Evolutionary conservation across 2,113 vertebrate species (phyloP).

Genomic region (Phoxinus phoxinus): DNA sequence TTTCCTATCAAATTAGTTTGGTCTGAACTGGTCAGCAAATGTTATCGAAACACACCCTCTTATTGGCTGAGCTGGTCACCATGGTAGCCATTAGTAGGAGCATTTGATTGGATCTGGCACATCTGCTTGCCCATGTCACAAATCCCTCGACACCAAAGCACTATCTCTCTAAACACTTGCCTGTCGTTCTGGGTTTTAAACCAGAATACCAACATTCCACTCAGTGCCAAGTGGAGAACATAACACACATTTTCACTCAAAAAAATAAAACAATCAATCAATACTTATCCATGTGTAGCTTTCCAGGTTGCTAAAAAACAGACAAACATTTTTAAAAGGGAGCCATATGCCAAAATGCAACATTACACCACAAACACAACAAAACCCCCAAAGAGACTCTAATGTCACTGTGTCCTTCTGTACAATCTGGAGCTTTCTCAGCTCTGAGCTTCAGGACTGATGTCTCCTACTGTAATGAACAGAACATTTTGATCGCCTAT

Average conservation of each 20-base stretch:
- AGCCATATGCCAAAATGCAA: slow-evolving; percentile 5
- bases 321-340: background rate
- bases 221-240: slow-evolving; percentile 37
- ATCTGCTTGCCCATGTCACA: slow-evolving; percentile 55
- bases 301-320: background rate
- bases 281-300: background rate
- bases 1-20: slow-evolving; percentile 33
- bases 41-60: slow-evolving; percentile 19
- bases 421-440: slow-evolving; percentile 20
- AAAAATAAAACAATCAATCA: slow-evolving; percentile 29
- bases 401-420: slow-evolving; percentile 36
- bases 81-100: slow-evolving; percentile 58
- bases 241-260: slow-evolving; percentile 41
- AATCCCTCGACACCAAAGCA: slow-evolving; percentile 49
- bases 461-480: background rate
- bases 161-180: slow-evolving; percentile 25
- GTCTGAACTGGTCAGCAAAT: slow-evolving; percentile 22
- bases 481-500: background rate
- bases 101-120: slow-evolving; percentile 52
- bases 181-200: slow-evolving; percentile 18
- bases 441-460: slow-evolving; percentile 12
- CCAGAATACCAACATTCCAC: slow-evolving; percentile 49
- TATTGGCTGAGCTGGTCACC: slow-evolving; percentile 54
- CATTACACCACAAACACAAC: background rate
- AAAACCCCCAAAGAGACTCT: slow-evolving; percentile 11